Evolutionary conservation across 2,797 vertebrate genomes (phyloP).

Genomic region (Choloepus didactylus): DNA sequence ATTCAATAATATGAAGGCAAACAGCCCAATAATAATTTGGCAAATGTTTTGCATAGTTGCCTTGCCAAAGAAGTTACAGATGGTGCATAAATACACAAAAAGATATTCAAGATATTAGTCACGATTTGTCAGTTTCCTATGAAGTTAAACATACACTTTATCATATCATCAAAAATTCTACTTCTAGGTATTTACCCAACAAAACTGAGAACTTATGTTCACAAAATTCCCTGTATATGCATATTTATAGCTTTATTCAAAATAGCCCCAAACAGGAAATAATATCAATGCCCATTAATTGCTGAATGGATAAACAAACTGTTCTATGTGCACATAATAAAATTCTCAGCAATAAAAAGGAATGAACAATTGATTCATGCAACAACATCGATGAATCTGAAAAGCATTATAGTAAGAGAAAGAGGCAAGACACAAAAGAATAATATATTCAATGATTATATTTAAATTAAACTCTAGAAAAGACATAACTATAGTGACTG

Average conservation of each 20-base stretch:
- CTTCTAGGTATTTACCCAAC: not conserved
- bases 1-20: not conserved
- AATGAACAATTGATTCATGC: not conserved
- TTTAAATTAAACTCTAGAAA: not conserved
- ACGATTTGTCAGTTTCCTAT: not conserved
- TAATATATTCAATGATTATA: not conserved
- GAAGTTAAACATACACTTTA: not conserved
- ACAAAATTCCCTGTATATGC: not conserved
- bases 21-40: not conserved
- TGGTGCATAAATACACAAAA: not conserved
- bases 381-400: too few species aligned
- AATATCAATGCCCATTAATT: not conserved
- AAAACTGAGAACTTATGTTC: not conserved
- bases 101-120: not conserved
- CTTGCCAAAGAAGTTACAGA: not conserved
- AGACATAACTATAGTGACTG: too few species aligned
- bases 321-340: rapidly evolving
- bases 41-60: not conserved
- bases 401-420: not conserved
- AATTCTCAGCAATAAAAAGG: not conserved
- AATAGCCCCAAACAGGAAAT: not conserved
- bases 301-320: not conserved
- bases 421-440: not conserved
- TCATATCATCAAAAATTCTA: not conserved
- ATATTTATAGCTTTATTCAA: not conserved